Conservation (phyloP, 2,113 vertebrate species). For the Barnardius zonarius region DNA sequence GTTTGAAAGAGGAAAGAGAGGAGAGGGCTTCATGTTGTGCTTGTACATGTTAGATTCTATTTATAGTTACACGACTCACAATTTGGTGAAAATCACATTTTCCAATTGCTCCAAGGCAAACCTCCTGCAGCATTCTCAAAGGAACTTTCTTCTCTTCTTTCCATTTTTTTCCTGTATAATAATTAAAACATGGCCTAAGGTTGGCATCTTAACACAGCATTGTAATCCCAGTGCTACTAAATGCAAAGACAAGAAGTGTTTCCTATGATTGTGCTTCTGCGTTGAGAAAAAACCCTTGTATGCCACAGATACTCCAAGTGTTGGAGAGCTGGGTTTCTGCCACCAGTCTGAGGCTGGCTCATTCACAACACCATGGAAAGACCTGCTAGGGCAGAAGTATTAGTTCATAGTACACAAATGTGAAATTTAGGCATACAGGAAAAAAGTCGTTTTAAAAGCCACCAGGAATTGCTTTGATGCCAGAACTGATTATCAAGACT, state of each 20-base stretch:
- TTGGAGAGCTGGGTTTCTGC: background rate
- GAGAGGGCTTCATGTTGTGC: background rate
- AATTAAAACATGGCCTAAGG: background rate
- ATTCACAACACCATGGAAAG: background rate
- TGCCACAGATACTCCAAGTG: background rate
- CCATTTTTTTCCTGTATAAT: background rate
- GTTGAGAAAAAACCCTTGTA: background rate
- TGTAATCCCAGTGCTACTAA: background rate
- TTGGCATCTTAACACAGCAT: background rate
- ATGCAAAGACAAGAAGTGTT: background rate
- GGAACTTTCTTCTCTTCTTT: background rate
- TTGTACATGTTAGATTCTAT: conserved; percentile 4
- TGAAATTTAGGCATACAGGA: background rate
- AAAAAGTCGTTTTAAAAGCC: background rate
- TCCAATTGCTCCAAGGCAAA: background rate
- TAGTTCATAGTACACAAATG: background rate
- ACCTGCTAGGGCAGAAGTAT: background rate
- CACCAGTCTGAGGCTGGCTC: background rate
- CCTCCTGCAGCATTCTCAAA: background rate
- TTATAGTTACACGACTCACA: background rate
- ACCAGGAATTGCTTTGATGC: background rate
- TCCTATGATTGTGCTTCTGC: background rate
- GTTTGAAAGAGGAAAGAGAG: background rate
- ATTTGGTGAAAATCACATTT: background rate
- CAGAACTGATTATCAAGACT: background rate